phyloP scores from a whole-genome alignment of 1,140 invertebrate species.

The Drosophila cardini region DNA sequence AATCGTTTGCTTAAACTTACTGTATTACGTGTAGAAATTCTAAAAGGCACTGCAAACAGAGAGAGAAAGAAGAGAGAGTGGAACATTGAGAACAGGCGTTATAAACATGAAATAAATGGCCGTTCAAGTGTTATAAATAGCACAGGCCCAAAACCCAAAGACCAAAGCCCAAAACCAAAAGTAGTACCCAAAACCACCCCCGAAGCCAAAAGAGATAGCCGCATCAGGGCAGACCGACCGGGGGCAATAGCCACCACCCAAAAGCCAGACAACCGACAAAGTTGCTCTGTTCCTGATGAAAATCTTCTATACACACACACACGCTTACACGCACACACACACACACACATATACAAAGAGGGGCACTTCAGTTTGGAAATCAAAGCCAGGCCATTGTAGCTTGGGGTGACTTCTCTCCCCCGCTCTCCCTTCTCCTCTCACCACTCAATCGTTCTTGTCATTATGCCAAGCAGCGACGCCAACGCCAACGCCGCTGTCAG shows the following conservation, averaged over 20 bases:
- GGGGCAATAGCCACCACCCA: conserved; percentile 64
- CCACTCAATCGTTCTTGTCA: conserved; percentile 38
- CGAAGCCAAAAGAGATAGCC: conserved; percentile 61
- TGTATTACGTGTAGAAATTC: conserved; percentile 66
- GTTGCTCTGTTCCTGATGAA: conserved; percentile 66
- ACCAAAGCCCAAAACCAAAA: conserved; percentile 55
- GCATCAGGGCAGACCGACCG: conserved; percentile 4
- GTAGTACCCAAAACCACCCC: conserved; percentile 63
- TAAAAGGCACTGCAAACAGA: conserved; percentile 75
- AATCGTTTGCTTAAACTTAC: conserved; percentile 68
- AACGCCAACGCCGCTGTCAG: conserved; percentile 7
- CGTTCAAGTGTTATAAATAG: conserved; percentile 59
- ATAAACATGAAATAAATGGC: conserved; percentile 57
- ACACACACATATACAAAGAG: conserved; percentile 27
- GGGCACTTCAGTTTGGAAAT: conserved; percentile 74
- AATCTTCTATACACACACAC: conserved; percentile 66
- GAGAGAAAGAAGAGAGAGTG: conserved; percentile 1
- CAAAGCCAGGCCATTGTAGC: conserved; percentile 71
- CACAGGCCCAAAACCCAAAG: conserved; percentile 23
- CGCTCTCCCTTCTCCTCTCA: conserved; percentile 10
- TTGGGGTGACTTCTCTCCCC: conserved; percentile 44
- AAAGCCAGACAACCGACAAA: conserved; percentile 73
- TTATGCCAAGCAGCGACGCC: conserved; percentile 53
- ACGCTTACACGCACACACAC: conserved; percentile 19
- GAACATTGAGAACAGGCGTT: conserved; percentile 30